Percentiles rank a stretch among this genome's conserved stretches.
phyloP scores from a whole-genome alignment of 2,113 vertebrate genomes.

The rabbit (Oryctolagus cuniculus) region mOryCun1.1 NC_091436.1:103349001-103349500 shows the following conservation, averaged over 20 bases:
- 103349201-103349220: background rate
- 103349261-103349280: background rate
- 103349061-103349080: background rate
- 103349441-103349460: background rate
- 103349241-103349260: background rate
- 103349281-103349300: constrained; percentile 34
- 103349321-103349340: constrained; percentile 51
- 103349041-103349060: background rate
- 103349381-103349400: background rate
- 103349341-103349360: constrained; percentile 31
- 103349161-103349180: background rate
- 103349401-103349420: background rate
- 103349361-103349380: constrained; percentile 62
- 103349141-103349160: background rate
- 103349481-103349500: background rate
- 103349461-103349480: background rate
- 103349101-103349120: background rate
- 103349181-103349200: background rate
- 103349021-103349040: background rate
- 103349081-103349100: background rate
- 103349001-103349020: background rate
- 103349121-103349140: background rate
- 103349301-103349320: constrained; percentile 28
- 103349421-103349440: background rate
- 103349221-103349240: no score